These are phyloP conservation scores for Psittacula cyanocephala DNA, from an alignment of 2,113 vertebrate genomes.

Conservation along the genomic window DNA sequence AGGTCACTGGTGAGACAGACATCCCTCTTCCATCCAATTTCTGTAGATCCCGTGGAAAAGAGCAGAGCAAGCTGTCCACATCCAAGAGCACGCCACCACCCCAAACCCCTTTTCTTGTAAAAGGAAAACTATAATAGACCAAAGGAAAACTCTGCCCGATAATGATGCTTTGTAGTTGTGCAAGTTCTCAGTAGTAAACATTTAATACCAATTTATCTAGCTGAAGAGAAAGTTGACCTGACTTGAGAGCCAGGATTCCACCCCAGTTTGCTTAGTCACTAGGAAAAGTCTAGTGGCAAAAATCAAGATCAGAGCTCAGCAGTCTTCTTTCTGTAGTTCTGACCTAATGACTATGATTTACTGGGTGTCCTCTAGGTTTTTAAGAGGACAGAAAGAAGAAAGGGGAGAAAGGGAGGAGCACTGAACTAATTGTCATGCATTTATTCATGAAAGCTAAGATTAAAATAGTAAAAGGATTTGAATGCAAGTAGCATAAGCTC, in stretches of 20 bases:
- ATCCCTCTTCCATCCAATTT: not conserved
- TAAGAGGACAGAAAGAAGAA: not conserved
- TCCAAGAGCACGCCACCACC: not conserved
- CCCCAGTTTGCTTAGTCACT: not conserved
- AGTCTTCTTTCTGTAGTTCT: not conserved
- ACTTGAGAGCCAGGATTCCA: not conserved
- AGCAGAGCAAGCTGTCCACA: not conserved
- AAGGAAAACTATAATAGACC: not conserved
- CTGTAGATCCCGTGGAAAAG: not conserved
- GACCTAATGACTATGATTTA: not conserved
- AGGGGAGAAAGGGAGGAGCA: not conserved
- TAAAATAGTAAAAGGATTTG: not conserved
- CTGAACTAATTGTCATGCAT: not conserved
- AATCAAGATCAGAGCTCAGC: not conserved
- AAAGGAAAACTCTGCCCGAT: not conserved
- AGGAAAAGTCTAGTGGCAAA: not conserved
- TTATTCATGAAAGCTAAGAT: conserved; percentile 14
- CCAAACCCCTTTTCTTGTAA: not conserved
- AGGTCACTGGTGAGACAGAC: not conserved
- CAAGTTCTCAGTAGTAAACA: not conserved
- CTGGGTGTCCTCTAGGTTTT: not conserved
- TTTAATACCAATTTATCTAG: not conserved
- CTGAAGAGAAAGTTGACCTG: not conserved
- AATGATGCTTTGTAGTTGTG: not conserved
- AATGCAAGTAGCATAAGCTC: not conserved